Evolutionary conservation across 2,888 invertebrate genomes (phyloP), one percentile per base, ranked within the genome.

Genomic region (Ophion ventricosus): DNA sequence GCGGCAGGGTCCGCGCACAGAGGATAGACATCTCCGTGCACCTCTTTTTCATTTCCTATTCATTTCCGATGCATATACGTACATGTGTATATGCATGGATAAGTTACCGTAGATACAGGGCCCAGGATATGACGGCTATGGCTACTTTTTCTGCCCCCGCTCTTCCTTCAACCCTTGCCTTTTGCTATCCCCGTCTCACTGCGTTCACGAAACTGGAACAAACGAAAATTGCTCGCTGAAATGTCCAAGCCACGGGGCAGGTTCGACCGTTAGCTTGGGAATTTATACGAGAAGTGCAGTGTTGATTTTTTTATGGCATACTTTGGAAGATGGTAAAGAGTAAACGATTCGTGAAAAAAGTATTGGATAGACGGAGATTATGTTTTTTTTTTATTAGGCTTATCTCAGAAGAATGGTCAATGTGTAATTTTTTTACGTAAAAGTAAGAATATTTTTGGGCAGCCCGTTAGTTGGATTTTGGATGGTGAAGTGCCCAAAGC

Each of bases 1-100:
- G 23, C 20, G 5, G 10, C 20, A 54, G 10, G 17, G 61, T 57
- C 29, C n/a, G 29, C 17, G n/a, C 23, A 43, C 56, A 4, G 26
- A 8, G 57, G 35, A 67, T 17, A 63, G 64, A 79, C 72, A 57
- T 79, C 79, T 54, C 49, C 54, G 63, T 67, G 23, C 49, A 49
- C 67, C 67, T 67, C 74, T 80, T 74, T 72, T 80, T 80, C 80
- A 74, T 79, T 79, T 79, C 79, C 78, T 78, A 78, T 79, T 79
- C 79, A 64, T 80, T 80, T 80, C 74, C 80, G 61, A 72, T 54
- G 54, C 66, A 54, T 49, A 11, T 56, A 56, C 59, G 23, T 26
- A 64, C 63, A 59, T 29, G 11, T 49, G 40, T 59, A 64, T 35
- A 54, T 49, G 20, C 35, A 23, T 64, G 77, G 35, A 10, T 43